A percentile compares a stretch with the other conserved stretches of the same genome.
phyloP scores from a whole-genome alignment of 2,888 invertebrate genomes.

The Hololepta plana region DNA sequence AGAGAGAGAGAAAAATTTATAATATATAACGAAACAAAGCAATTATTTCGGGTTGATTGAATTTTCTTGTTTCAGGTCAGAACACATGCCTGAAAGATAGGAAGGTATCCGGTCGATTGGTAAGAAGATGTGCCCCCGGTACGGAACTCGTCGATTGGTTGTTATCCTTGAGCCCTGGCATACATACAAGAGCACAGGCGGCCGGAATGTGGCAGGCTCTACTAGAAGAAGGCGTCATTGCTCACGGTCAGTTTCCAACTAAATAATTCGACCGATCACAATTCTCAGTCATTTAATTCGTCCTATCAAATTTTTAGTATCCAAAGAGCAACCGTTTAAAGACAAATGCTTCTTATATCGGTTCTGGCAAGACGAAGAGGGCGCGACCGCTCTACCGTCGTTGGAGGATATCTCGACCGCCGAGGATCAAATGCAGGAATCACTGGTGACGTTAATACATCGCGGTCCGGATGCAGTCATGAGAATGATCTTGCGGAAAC shows the following conservation, averaged over 20 bases:
- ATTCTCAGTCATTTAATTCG: background rate
- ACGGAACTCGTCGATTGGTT: constrained; percentile 71
- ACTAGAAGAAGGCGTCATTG: constrained; percentile 59
- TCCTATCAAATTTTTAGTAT: constrained; percentile 32
- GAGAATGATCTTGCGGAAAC: constrained; percentile 62
- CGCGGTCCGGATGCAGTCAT: constrained; percentile 63
- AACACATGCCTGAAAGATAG: constrained; percentile 28
- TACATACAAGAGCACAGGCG: constrained; percentile 48
- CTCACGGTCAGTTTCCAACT: constrained; percentile 38
- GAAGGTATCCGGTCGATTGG: constrained; percentile 39
- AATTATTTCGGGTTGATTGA: background rate
- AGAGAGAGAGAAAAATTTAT: too few species aligned
- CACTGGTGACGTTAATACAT: constrained; percentile 44
- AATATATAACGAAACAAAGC: too few species aligned
- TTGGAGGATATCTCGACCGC: constrained; percentile 42
- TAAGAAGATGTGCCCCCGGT: constrained; percentile 54
- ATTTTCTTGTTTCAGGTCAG: constrained; percentile 31
- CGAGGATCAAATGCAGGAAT: constrained; percentile 50
- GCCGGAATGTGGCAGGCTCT: constrained; percentile 72
- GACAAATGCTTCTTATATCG: constrained; percentile 71
- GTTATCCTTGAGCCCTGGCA: constrained; percentile 39
- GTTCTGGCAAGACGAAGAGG: constrained; percentile 57
- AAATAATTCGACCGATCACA: constrained; percentile 3
- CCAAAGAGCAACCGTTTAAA: constrained; percentile 61
- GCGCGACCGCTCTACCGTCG: constrained; percentile 32